Evolutionary conservation across 2,888 invertebrate species (phyloP), one percentile per base, ranked within the genome.

Genomic region (Steinernema hermaphroditum): DNA sequence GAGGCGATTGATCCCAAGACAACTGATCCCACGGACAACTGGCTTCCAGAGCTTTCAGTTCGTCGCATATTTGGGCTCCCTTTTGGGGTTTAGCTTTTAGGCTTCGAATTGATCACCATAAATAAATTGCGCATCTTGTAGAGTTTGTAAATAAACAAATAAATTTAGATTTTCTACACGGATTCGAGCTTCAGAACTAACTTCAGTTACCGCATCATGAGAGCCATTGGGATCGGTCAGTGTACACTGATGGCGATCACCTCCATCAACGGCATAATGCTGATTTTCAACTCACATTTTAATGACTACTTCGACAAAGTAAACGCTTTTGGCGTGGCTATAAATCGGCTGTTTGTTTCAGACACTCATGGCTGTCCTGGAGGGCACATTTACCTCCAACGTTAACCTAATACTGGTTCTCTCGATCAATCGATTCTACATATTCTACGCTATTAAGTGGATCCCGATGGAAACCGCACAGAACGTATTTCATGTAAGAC

Each of bases 191-290:
- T 54, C 54, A 54, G 27, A 22, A 54, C 2, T 27, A 54, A 54
- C 54, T 54, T 54, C 54, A 54, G 54, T 27, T 54, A 54, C 54
- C 54, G 54, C 6, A 54, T 54, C 54, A 54, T 54, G 54, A 54
- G 24, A 4, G 54, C 54, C 12, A 27, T 54, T 8, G 54, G 54
- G 6, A 27, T 27, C 22, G 54, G 6, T 12, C 54, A 54, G 16
- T 54, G 54, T 27, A 54, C 19, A 4, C 14, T 54, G 6, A 54
- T 54, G 54, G 27, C 27, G n/a, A 54, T 54, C 4, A 54, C 54
- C 22, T 22, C 54, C 22, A 6, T 27, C 22, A 54, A 54, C 19
- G 54, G 54, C 6, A 6, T 54, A 4, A 54, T 54, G 54, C 27
- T 54, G 2, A 14, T 54, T 16, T 54, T 4, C 12, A 54, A 54